Conservation (phyloP, 2,888 invertebrate genomes). For the Andricus quercusramuli region DNA sequence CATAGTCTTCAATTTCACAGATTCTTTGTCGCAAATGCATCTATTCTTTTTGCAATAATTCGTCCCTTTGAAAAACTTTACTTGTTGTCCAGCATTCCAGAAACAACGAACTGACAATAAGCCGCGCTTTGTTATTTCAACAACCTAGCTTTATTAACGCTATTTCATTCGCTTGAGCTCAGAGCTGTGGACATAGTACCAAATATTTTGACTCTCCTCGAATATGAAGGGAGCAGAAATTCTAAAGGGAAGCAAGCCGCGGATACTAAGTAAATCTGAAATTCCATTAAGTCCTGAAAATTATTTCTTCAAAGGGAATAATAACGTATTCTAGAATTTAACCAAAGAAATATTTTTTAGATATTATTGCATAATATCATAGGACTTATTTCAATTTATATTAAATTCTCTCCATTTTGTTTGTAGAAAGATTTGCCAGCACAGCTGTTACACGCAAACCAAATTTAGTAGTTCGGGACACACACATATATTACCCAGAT, state of each 20-base stretch:
- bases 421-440: constrained; percentile 43
- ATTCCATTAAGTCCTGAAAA: background rate
- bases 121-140: background rate
- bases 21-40: background rate
- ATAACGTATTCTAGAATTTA: background rate
- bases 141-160: background rate
- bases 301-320: background rate
- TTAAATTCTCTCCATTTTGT: constrained; percentile 41
- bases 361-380: background rate
- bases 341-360: no score
- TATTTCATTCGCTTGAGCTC: background rate
- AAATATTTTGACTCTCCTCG: constrained; percentile 17
- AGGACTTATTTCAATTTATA: constrained; percentile 4
- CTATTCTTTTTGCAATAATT: constrained; percentile 7
- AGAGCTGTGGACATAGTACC: constrained; percentile 15
- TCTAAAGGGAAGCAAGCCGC: background rate
- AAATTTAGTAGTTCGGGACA: constrained; percentile 24
- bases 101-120: background rate
- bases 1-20: background rate
- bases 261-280: background rate
- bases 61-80: background rate
- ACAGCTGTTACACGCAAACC: constrained; percentile 45
- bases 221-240: constrained; percentile 4
- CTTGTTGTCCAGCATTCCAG: background rate
- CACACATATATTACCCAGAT: constrained; percentile 37